A percentile compares a stretch with the other conserved stretches of the same genome.
These are phyloP conservation scores for Mesorhabditis sp. DNA, from an alignment of 2,888 invertebrate genomes.

Conservation along the genomic window DNA sequence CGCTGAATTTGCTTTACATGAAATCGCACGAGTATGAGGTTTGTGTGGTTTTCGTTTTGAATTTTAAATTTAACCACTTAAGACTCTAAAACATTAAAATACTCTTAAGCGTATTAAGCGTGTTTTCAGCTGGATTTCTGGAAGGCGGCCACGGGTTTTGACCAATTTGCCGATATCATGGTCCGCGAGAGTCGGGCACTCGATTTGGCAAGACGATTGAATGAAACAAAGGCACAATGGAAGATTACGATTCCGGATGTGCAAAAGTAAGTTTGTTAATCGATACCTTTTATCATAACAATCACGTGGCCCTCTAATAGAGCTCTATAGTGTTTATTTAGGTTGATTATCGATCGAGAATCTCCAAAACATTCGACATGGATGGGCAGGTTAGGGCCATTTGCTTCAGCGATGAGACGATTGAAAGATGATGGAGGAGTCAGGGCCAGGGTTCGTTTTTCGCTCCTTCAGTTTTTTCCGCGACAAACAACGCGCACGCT, in stretches of 20 bases:
- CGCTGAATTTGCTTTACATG: slow-evolving; percentile 37
- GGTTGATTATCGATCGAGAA: slow-evolving; percentile 50
- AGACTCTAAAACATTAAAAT: too few relatives aligned
- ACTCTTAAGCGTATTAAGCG: too few relatives aligned
- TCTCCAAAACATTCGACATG: slow-evolving; percentile 14
- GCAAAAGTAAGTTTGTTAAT: slow-evolving; percentile 60
- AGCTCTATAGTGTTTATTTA: slow-evolving; percentile 15
- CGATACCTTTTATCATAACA: neutral
- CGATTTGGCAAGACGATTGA: slow-evolving; percentile 66
- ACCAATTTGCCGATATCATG: slow-evolving; percentile 66
- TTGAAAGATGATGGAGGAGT: slow-evolving; percentile 34
- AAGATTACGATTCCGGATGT: slow-evolving; percentile 63
- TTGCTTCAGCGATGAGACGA: slow-evolving; percentile 24
- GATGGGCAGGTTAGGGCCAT: neutral
- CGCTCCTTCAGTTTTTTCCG: too few relatives aligned
- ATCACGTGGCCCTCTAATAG: neutral
- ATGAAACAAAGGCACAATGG: slow-evolving; percentile 18
- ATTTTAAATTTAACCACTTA: too few relatives aligned
- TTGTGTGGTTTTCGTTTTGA: neutral
- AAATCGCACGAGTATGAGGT: slow-evolving; percentile 30
- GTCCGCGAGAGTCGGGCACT: slow-evolving; percentile 68
- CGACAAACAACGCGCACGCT: too few relatives aligned
- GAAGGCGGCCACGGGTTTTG: slow-evolving; percentile 52
- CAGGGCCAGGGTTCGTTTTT: slow-evolving; percentile 25
- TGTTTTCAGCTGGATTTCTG: slow-evolving; percentile 53